Percentiles rank a stretch among this genome's conserved stretches.
phyloP scores from a whole-genome alignment of 2,113 vertebrate species.

The Ondatra zibethicus region DNA sequence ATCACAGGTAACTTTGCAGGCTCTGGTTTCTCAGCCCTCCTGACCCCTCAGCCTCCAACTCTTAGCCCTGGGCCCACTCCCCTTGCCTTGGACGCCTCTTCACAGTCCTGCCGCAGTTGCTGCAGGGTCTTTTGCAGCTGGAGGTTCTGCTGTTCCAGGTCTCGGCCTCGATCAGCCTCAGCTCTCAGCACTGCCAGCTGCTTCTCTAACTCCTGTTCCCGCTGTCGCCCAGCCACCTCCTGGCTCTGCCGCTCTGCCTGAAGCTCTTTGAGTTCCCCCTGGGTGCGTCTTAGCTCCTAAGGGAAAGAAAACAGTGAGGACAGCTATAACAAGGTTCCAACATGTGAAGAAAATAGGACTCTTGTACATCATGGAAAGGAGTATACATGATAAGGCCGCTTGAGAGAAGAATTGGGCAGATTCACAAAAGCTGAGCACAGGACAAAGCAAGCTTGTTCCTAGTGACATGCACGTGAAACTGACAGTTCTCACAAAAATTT shows the following conservation, averaged over 20 bases:
- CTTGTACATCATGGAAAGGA: too few relatives aligned
- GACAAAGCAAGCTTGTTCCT: background rate
- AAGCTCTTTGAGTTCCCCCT: conserved; percentile 85
- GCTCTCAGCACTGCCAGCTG: conserved; percentile 85
- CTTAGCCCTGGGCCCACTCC: conserved; percentile 49
- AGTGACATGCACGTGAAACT: background rate
- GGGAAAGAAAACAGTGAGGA: background rate
- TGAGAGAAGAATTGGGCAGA: background rate
- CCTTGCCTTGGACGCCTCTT: conserved; percentile 86
- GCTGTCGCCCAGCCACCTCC: conserved; percentile 84
- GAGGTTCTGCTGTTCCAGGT: conserved; percentile 81
- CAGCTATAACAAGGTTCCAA: background rate
- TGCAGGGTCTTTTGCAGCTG: conserved; percentile 88
- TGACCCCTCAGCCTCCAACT: conserved; percentile 70
- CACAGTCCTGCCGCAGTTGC: conserved; percentile 86
- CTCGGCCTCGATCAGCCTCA: conserved; percentile 86
- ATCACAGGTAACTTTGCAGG: background rate
- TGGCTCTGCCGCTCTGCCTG: conserved; percentile 84
- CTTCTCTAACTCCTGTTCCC: conserved; percentile 87
- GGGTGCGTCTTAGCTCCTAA: conserved; percentile 88
- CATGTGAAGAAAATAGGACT: background rate
- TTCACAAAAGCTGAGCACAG: background rate
- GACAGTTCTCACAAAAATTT: conserved; percentile 6
- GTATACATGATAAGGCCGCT: background rate
- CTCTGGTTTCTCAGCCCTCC: conserved; percentile 71